Base-by-base conservation (phyloP, 2,888 invertebrate genomes). In the Clanis bilineata region DNA sequence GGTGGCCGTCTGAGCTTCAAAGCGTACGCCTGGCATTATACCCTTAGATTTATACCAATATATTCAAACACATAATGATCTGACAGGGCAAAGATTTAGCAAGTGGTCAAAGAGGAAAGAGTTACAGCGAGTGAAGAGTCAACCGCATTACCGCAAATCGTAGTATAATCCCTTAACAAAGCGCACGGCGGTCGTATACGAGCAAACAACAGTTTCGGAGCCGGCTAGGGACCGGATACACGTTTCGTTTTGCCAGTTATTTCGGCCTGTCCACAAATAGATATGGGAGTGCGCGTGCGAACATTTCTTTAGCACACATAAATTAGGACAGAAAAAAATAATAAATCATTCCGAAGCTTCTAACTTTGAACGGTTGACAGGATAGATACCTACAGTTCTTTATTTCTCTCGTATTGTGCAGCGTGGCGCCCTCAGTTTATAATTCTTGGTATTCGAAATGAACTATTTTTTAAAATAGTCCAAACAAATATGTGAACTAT, bases 181-280 rank as follows among this genome's bases (percentile, higher is more conserved):
- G 79, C 76, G 73, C 68, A 69, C 70, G 64, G 64, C 69, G 72
- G 69, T 64, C 65, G 71, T 70, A 64, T 68, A 65, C 61, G 73
- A 71, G 75, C 69, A 77, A 78, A 81, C 72, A 79, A 65, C 67
- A 72, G 70, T 73, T 72, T 63, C 66, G 68, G 68, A 70, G 71
- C 64, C 67, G 65, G 62, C 72, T 76, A 77, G 76, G 75, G 76
- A 76, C 83, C 82, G 82, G 82, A 85, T 81, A 81, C 77, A 78
- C 79, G 80, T 81, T 82, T 76, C 79, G 77, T 84, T 85, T 83
- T 79, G 78, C 79, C 73, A 79, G 84, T 83, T 86, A 86, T 86
- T 86, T 86, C 72, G 78, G 81, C 82, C 68, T 77, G 73, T 75
- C 82, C 79, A 71, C 77, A 87, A 89, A 87, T 85, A 88, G 83